These are phyloP conservation scores for Gymnocephalus cernua DNA, from an alignment of 2,113 vertebrate species.

Conservation along the genomic window DNA sequence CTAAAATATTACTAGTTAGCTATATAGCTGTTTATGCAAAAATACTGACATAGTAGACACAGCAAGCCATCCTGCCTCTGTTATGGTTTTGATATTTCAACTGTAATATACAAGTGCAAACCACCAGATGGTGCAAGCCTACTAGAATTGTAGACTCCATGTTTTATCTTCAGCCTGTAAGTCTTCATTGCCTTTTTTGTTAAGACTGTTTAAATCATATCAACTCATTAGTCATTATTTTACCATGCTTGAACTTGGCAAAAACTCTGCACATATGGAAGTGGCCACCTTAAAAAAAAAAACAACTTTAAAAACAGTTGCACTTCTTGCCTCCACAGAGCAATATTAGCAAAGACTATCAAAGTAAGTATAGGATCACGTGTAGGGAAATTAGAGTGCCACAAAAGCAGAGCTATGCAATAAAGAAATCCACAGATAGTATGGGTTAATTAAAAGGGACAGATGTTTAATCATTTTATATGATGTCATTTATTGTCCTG, in stretches of 20 bases:
- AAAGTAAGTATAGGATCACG: no score
- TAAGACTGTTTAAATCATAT: background rate
- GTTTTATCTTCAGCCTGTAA: background rate
- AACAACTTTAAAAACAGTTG: no score
- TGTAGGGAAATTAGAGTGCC: no score
- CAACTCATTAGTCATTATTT: background rate
- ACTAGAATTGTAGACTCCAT: background rate
- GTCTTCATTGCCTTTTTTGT: background rate
- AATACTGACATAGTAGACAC: background rate
- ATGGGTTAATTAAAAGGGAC: background rate
- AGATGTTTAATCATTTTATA: background rate
- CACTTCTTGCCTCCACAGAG: no score
- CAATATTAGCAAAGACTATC: no score
- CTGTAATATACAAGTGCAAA: background rate
- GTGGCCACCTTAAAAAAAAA: no score
- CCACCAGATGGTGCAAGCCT: constrained; percentile 31
- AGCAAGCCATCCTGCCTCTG: background rate
- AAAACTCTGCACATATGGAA: background rate
- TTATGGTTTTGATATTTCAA: background rate
- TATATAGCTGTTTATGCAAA: background rate
- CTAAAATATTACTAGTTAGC: background rate
- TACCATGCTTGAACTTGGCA: background rate
- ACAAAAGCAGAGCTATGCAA: background rate
- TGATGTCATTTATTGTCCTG: no score
- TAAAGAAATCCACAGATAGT: background rate